Base-by-base conservation (phyloP, 2,797 vertebrate genomes). In the Oophaga sylvatica region DNA sequence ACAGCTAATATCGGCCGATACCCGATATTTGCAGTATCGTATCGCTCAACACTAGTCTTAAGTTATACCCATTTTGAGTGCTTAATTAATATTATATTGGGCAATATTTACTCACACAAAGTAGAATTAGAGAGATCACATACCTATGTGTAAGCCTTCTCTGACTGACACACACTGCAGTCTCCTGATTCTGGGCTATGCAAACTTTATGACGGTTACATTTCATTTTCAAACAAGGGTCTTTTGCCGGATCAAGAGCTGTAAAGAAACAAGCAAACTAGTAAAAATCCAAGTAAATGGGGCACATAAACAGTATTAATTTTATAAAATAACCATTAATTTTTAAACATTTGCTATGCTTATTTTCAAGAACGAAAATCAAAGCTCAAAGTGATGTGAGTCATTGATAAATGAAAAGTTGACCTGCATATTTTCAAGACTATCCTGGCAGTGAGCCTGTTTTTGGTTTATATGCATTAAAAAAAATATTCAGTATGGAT, bases 181-280 rank as follows among this genome's bases (percentile, higher is more conserved):
- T 97, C 90, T 97, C 96, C 87, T 96, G 95, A 94, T 97, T 96
- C 91, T 97, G 97, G 3, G 96, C 94, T 91, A 99, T 94, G 90
- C 98, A 99, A 90, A 98, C 96, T 93, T 99, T 99, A 94, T 98
- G 97, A 65, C 94, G 97, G 91, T 97, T 96, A 90, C 98, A 99
- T 93, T 99, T 99, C 92, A 97, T 95, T 95, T 98, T 99, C 92
- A 96, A 95, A 94, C 98, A 99, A 0, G 98, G 98, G 93, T 99
- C 97, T 95, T 96, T 98, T 92, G 97, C 93, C 45, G 97, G 96
- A 95, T 99, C 97, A 91, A 99, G 95, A 93, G 94, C 96, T 97
- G 90, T 90, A 94, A 92, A 91, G 91, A 90, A 71, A 59, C 1
- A 62, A 65, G 57, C 1, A 75, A 85, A 81, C 15, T 60, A 68